Conservation (phyloP, 2,797 vertebrate species). For the Aselliscus stoliczkanus region DNA sequence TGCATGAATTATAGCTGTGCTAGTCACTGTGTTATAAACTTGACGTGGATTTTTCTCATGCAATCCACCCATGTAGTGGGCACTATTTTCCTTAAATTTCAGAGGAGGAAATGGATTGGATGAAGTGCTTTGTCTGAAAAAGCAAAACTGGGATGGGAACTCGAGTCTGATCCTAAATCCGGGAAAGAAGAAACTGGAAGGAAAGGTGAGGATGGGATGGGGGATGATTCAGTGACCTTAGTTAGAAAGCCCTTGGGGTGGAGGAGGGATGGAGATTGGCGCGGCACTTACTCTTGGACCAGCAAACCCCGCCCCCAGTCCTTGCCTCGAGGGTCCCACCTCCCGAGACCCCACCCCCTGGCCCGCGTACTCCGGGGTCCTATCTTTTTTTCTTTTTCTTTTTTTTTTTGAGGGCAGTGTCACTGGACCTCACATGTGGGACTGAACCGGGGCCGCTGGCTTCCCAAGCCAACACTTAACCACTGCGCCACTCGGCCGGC, state of each 20-base stretch:
- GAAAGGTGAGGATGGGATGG: background rate
- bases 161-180: background rate
- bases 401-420: too few species aligned
- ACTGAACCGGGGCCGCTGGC: too few species aligned
- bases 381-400: too few species aligned
- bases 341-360: background rate
- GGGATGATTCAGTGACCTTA: background rate
- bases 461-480: too few species aligned
- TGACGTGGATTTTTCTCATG: background rate
- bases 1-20: too few species aligned
- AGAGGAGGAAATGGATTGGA: background rate
- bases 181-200: background rate
- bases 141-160: background rate
- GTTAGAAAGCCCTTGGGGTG: background rate
- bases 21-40: background rate
- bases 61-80: background rate
- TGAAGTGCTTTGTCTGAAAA: background rate
- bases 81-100: background rate
- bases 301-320: background rate
- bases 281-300: rapidly evolving
- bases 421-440: too few species aligned
- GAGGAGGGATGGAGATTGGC: rapidly evolving
- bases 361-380: background rate
- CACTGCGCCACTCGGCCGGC: too few species aligned
- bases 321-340: too few species aligned